Percentiles rank a stretch among this genome's conserved stretches.
Evolutionary conservation across 2,888 invertebrate species (phyloP).

Genomic region (Liodrosophila aerea): DNA sequence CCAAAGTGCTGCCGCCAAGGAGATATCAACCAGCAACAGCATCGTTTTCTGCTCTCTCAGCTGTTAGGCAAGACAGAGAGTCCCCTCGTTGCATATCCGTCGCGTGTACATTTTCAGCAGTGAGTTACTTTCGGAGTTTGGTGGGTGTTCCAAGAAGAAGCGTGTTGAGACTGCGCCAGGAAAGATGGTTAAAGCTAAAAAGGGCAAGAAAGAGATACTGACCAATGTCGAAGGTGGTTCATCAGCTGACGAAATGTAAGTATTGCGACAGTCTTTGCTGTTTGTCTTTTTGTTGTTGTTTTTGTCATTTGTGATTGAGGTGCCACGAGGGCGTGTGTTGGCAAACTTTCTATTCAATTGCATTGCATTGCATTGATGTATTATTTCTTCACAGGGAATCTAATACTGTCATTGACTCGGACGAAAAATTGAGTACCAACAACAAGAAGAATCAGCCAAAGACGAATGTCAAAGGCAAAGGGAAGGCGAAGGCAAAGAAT

Average conservation of each 20-base stretch:
- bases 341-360: constrained; percentile 58
- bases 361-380: constrained; percentile 12
- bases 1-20: constrained; percentile 15
- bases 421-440: constrained; percentile 79
- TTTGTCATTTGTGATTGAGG: constrained; percentile 12
- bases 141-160: constrained; percentile 74
- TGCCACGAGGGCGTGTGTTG: constrained; percentile 53
- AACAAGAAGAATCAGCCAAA: constrained; percentile 81
- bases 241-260: constrained; percentile 90
- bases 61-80: constrained; percentile 12
- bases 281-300: neutral
- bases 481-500: constrained; percentile 79
- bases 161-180: constrained; percentile 81
- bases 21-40: constrained; percentile 11
- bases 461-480: constrained; percentile 84
- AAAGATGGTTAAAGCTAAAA: constrained; percentile 91
- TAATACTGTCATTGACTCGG: constrained; percentile 79
- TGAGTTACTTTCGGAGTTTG: constrained; percentile 68
- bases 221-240: constrained; percentile 68
- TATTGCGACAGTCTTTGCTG: constrained; percentile 34
- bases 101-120: constrained; percentile 69
- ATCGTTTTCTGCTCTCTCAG: constrained; percentile 4
- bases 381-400: constrained; percentile 85
- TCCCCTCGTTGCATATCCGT: constrained; percentile 40
- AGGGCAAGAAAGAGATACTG: constrained; percentile 89